A percentile compares a stretch with the other conserved stretches of the same genome.
phyloP scores from a whole-genome alignment of 1,140 invertebrate species.

The Oreohelix idahoensis region DNA sequence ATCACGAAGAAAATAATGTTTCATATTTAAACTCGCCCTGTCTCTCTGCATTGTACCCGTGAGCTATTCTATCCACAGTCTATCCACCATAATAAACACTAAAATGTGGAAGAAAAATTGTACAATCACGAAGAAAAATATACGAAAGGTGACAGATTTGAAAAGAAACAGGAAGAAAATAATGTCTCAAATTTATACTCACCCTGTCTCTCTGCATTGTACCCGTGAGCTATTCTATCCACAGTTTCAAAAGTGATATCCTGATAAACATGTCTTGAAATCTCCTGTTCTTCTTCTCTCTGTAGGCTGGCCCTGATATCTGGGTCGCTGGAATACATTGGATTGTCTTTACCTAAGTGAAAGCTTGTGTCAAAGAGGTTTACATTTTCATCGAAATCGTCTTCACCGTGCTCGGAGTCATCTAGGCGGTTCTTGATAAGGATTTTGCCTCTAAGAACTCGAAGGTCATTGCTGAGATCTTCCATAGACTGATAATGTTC shows the following conservation, averaged over 20 bases:
- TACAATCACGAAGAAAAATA: too few relatives aligned
- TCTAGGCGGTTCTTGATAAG: conserved; percentile 62
- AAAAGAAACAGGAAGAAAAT: not conserved
- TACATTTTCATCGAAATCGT: conserved; percentile 60
- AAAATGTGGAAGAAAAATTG: too few relatives aligned
- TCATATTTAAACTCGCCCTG: conserved; percentile 35
- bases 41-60: conserved; percentile 32
- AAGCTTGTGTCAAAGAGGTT: conserved; percentile 63
- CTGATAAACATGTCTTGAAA: conserved; percentile 43
- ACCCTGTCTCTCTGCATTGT: conserved; percentile 35
- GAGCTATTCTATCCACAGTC: conserved; percentile 56
- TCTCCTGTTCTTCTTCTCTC: conserved; percentile 46
- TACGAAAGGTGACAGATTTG: too few relatives aligned
- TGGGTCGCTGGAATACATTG: conserved; percentile 63
- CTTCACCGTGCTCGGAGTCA: conserved; percentile 49
- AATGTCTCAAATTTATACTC: not conserved
- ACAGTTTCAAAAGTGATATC: conserved; percentile 62
- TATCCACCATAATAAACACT: too few relatives aligned
- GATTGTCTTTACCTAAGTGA: conserved; percentile 61
- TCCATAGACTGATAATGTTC: conserved; percentile 18
- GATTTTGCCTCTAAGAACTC: conserved; percentile 59
- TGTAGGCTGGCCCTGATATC: conserved; percentile 53
- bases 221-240: conserved; percentile 53
- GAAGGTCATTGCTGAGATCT: conserved; percentile 46
- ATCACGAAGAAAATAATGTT: not conserved